phyloP scores from a whole-genome alignment of 2,113 vertebrate species.

The Labrus mixtus region DNA sequence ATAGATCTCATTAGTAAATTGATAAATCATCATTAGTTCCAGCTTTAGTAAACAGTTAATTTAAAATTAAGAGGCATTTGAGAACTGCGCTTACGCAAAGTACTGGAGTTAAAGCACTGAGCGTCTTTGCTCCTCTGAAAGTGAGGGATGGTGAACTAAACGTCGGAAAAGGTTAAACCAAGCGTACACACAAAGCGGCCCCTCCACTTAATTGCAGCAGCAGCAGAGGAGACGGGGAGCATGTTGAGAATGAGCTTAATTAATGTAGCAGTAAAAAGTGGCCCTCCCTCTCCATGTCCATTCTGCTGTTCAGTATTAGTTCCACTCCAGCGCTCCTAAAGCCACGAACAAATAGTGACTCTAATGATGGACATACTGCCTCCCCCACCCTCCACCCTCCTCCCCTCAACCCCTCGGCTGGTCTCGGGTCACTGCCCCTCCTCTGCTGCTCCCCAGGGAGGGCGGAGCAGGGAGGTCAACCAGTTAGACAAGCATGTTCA shows the following conservation, averaged over 20 bases:
- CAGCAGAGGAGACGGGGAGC: conserved; percentile 60
- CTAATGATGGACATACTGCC: conserved; percentile 86
- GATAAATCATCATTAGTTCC: not conserved
- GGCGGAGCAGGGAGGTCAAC: conserved; percentile 72
- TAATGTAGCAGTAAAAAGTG: conserved; percentile 90
- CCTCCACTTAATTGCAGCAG: conserved; percentile 57
- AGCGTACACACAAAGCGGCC: conserved; percentile 19
- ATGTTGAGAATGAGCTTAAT: conserved; percentile 85
- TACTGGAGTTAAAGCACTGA: not conserved
- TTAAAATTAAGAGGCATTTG: not conserved
- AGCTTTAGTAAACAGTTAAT: not conserved
- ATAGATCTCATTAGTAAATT: not conserved
- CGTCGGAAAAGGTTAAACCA: conserved; percentile 63
- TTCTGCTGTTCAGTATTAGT: conserved; percentile 86
- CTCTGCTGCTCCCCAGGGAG: conserved; percentile 65
- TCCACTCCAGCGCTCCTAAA: conserved; percentile 81
- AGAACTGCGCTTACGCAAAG: not conserved
- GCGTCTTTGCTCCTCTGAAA: conserved; percentile 10
- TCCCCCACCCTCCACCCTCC: conserved; percentile 60
- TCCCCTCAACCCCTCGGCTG: conserved; percentile 58
- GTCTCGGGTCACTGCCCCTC: conserved; percentile 86
- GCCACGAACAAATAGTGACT: conserved; percentile 80
- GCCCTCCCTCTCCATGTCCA: conserved; percentile 76
- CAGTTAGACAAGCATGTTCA: conserved; percentile 88
- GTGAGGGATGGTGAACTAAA: conserved; percentile 22